Evolutionary conservation across 2,113 vertebrate species (phyloP), one percentile per base, ranked within the genome.

Genomic region (Phainopepla nitens): DNA sequence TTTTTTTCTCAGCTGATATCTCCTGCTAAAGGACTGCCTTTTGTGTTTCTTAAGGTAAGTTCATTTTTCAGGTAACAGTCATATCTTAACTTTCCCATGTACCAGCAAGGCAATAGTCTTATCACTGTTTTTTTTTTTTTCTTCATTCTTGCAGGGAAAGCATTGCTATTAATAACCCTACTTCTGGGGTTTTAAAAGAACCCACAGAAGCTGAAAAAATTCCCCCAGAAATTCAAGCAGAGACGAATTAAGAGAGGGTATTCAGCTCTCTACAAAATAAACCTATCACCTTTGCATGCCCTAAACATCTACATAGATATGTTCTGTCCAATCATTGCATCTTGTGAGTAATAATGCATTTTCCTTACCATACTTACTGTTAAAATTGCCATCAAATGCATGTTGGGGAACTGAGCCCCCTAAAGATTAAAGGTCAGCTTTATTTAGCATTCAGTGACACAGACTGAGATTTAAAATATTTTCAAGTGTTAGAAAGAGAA

Each of bases 271-370:
- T 29, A 24, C 6, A 42, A 35, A 83, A 36, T 17, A 77, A 90
- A 64, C 2, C 31, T 70, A 62, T 7, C 1, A 27, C 10, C 3
- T 51, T 18, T 15, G 4, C 1, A 2, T 45, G n/a, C 12, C 36
- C 49, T 53, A 69, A 76, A 68, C 7, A 57, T 35, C 31, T 80
- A 13, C 12, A 21, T 7, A 35, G 19, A n/a, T 47, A 39, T 75
- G 33, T n/a, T 28, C 70, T 76, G 41, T 14, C 13, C 49, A 72
- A 14, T 11, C 62, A 69, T 2, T 79, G n/a, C 13, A 53, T 12
- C 41, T 54, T 79, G 23, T 17, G 39, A 75, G 8, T 15, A 36
- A 6, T 19, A 69, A 86, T 14, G 20, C 11, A 50, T 72, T 90
- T 82, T 77, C 47, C 27, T 72, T 51, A 44, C n/a, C 21, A 20